Percentiles rank a stretch among this genome's conserved stretches.
Conservation (phyloP, 2,888 invertebrate genomes). For the Acrobasis suavella region DNA sequence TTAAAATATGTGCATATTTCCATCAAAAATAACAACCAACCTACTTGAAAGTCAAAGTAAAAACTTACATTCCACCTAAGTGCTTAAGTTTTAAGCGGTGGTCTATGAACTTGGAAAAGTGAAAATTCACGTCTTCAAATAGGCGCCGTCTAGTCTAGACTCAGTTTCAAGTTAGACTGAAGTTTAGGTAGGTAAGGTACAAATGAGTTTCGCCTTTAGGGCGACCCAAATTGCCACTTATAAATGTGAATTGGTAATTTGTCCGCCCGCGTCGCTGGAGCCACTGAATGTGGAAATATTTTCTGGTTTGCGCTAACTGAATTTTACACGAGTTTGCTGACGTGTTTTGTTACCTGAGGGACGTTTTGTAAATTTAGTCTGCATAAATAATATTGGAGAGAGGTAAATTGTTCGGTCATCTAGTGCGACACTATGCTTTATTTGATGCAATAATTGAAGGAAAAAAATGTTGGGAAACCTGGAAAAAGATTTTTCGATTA, state of each 20-base stretch:
- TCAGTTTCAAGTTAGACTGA: background rate
- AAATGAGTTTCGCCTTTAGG: background rate
- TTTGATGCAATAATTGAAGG: too few relatives aligned
- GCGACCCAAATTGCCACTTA: background rate
- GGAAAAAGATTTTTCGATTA: too few relatives aligned
- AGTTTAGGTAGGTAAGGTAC: background rate
- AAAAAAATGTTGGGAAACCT: too few relatives aligned
- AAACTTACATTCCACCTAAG: background rate
- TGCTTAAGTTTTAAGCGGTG: background rate
- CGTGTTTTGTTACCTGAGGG: background rate
- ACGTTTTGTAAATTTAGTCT: background rate
- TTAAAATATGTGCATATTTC: background rate
- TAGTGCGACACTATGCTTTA: too few relatives aligned
- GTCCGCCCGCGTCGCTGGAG: background rate
- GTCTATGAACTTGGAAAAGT: background rate
- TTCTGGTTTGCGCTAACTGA: background rate
- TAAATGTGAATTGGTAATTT: slow-evolving; percentile 6
- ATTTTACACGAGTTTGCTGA: slow-evolving; percentile 2
- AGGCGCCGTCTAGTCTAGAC: background rate
- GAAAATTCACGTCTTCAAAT: background rate
- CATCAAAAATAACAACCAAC: background rate
- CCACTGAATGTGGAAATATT: background rate
- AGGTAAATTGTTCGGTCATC: too few relatives aligned
- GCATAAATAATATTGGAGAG: too few relatives aligned
- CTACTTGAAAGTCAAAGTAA: background rate